Conservation (phyloP, 2,888 invertebrate genomes). For the Lampropteryx suffumata region DNA sequence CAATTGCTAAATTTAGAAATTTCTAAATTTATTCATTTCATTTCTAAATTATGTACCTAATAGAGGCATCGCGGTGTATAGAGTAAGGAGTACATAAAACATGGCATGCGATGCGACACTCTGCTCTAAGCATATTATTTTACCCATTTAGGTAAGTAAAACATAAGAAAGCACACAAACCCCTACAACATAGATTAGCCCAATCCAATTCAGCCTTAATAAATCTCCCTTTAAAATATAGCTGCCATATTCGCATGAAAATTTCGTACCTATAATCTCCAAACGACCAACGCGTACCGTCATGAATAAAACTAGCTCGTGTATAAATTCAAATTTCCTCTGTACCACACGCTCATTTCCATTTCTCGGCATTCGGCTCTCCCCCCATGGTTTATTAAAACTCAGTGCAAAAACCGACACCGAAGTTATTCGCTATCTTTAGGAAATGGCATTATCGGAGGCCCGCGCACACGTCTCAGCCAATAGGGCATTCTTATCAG, state of each 20-base stretch:
- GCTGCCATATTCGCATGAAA: constrained; percentile 49
- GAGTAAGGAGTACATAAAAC: too few relatives aligned
- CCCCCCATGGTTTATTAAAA: constrained; percentile 80
- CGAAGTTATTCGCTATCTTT: constrained; percentile 77
- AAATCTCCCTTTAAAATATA: constrained; percentile 44
- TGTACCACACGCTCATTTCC: constrained; percentile 80
- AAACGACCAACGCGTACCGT: constrained; percentile 57
- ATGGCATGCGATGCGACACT: background rate
- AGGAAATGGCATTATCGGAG: constrained; percentile 81
- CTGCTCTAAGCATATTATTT: background rate
- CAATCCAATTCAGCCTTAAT: constrained; percentile 31
- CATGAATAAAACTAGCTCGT: constrained; percentile 80
- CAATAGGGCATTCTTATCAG: constrained; percentile 86
- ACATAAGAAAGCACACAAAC: constrained; percentile 16
- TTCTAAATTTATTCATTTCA: too few relatives aligned
- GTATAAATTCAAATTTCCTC: constrained; percentile 83
- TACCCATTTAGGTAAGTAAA: background rate
- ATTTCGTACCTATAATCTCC: constrained; percentile 54
- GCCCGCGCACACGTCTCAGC: constrained; percentile 79
- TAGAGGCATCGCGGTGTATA: too few relatives aligned
- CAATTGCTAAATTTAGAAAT: too few relatives aligned
- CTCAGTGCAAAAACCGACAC: constrained; percentile 77
- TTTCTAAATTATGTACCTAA: too few relatives aligned
- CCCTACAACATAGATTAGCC: constrained; percentile 22
- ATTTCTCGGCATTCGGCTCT: constrained; percentile 69